Conservation (phyloP, 2,888 invertebrate species). For the Abscondita cerata region DNA sequence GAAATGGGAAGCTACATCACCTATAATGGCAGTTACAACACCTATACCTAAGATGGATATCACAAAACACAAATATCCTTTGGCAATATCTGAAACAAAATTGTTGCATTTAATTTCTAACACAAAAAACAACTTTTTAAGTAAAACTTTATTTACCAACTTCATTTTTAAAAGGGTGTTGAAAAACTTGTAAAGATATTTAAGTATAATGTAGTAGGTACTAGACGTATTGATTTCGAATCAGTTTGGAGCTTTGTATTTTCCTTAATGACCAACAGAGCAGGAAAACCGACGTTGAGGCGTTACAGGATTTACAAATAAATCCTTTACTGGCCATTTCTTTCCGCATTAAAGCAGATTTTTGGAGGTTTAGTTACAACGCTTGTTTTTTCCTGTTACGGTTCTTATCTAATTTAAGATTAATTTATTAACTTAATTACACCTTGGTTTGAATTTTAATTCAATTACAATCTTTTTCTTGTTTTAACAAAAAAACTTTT, state of each 20-base stretch:
- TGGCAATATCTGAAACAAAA: constrained; percentile 77
- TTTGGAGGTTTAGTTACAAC: no score
- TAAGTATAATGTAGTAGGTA: neutral
- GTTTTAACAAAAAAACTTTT: no score
- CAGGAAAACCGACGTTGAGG: neutral
- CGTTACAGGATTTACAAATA: neutral
- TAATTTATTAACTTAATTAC: no score
- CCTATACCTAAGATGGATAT: constrained; percentile 94
- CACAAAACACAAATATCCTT: constrained; percentile 94
- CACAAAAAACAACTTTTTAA: constrained; percentile 3
- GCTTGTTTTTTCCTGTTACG: neutral
- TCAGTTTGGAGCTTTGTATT: neutral
- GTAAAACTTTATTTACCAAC: no score
- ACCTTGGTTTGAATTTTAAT: no score
- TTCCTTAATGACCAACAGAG: neutral
- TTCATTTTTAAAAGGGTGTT: no score
- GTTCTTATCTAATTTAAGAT: neutral
- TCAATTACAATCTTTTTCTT: no score
- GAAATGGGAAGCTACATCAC: constrained; percentile 96
- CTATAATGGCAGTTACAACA: constrained; percentile 93
- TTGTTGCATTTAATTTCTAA: neutral
- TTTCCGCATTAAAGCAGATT: neutral
- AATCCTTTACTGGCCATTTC: neutral
- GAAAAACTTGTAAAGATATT: no score
- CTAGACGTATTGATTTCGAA: constrained; percentile 1